Conservation (phyloP, 1,140 invertebrate species). For the Ceratoteleas bidentatus region DNA sequence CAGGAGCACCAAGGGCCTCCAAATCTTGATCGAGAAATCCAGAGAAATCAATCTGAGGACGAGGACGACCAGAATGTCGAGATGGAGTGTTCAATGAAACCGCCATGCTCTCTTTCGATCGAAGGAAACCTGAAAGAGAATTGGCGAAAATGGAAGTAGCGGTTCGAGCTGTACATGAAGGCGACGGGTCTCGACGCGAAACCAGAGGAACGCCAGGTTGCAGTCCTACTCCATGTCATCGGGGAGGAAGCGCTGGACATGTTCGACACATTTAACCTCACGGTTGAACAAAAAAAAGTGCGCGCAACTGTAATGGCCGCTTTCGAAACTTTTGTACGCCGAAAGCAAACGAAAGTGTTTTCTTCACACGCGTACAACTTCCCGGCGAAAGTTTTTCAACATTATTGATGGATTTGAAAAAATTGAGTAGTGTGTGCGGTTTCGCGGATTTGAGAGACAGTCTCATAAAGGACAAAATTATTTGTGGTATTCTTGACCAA, state of each 20-base stretch:
- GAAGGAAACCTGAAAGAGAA: constrained; percentile 39
- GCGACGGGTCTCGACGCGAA: constrained; percentile 67
- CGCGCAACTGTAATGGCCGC: constrained; percentile 61
- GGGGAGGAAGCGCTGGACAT: too few relatives aligned
- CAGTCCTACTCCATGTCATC: constrained; percentile 67
- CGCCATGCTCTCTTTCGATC: neutral
- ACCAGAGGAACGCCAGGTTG: constrained; percentile 65
- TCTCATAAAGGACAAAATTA: constrained; percentile 53
- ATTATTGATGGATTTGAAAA: constrained; percentile 57
- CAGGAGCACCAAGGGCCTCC: too few relatives aligned
- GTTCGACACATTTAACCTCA: too few relatives aligned
- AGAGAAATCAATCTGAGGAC: too few relatives aligned
- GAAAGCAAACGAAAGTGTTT: constrained; percentile 67
- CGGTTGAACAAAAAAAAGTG: too few relatives aligned
- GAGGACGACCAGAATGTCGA: neutral
- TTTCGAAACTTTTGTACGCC: constrained; percentile 68
- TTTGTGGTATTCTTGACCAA: constrained; percentile 49
- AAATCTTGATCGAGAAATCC: too few relatives aligned
- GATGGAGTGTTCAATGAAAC: constrained; percentile 1
- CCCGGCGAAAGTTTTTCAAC: constrained; percentile 38
- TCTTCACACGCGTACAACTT: constrained; percentile 44
- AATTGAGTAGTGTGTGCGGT: constrained; percentile 47
- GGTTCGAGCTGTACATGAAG: constrained; percentile 66
- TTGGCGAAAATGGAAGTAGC: constrained; percentile 67
- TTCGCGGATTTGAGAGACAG: constrained; percentile 47